These are phyloP conservation scores for Phoxinus dragarum DNA, from an alignment of 2,797 vertebrate species.

Conservation along the genomic window DNA sequence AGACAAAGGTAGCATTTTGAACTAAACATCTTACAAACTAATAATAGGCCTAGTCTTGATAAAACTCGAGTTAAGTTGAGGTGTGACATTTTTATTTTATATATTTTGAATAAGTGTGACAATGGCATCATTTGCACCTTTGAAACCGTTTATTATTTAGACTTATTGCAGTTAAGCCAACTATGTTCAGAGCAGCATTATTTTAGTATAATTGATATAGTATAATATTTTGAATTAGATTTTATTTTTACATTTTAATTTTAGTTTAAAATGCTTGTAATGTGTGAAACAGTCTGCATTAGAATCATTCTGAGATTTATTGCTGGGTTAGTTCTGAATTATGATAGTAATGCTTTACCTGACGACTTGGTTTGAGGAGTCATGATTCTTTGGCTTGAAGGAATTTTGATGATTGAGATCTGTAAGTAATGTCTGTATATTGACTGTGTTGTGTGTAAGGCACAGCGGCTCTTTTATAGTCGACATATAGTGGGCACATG, in stretches of 20 bases:
- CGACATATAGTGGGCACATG: not conserved
- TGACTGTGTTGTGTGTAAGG: no score
- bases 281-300: not conserved
- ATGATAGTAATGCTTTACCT: constrained; percentile 16
- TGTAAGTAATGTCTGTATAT: not conserved
- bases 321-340: not conserved
- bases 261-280: not conserved
- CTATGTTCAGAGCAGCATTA: not conserved
- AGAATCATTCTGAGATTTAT: not conserved
- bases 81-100: no score
- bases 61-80: no score
- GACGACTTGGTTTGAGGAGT: not conserved
- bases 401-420: not conserved
- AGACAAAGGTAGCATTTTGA: no score
- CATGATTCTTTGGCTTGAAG: not conserved
- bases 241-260: not conserved
- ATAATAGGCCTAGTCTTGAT: no score
- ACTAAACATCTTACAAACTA: no score
- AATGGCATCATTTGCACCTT: not conserved
- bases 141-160: not conserved
- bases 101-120: not conserved
- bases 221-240: not conserved
- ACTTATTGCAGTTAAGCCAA: not conserved
- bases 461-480: constrained; percentile 14
- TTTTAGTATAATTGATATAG: not conserved